Evolutionary conservation across 2,888 invertebrate genomes (phyloP).

Genomic region (Dichetophora obliterata): DNA sequence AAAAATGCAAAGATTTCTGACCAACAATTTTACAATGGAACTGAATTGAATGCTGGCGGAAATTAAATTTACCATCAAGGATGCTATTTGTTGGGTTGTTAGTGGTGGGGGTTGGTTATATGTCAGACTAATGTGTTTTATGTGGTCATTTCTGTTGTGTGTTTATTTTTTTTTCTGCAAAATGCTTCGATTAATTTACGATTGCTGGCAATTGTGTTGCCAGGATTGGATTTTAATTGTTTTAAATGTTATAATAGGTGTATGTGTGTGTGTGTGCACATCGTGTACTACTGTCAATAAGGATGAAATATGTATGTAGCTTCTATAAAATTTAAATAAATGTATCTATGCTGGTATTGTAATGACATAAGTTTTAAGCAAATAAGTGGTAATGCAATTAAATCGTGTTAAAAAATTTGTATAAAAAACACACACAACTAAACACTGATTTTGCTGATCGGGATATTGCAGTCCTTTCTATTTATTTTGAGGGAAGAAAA

Average conservation of each 20-base stretch:
- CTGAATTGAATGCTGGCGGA: slow-evolving; percentile 10
- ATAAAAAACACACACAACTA: too few species aligned
- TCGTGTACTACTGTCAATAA: not conserved
- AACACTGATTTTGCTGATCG: too few species aligned
- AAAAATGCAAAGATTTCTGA: not conserved
- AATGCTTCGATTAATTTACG: slow-evolving; percentile 29
- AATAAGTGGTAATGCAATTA: too few species aligned
- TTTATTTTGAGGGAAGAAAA: too few species aligned
- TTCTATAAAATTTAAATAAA: too few species aligned
- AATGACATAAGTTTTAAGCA: too few species aligned
- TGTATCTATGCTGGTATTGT: too few species aligned
- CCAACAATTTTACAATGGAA: not conserved
- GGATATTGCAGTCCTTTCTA: too few species aligned
- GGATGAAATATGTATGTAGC: too few species aligned
- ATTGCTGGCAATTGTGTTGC: slow-evolving; percentile 21
- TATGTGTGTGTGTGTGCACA: not conserved
- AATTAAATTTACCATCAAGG: slow-evolving; percentile 8
- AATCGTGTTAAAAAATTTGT: too few species aligned
- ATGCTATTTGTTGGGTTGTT: not conserved
- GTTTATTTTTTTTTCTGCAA: not conserved
- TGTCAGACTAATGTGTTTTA: not conserved
- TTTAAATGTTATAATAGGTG: not conserved
- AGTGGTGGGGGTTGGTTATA: not conserved
- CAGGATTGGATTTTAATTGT: slow-evolving; percentile 2
- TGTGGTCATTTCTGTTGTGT: not conserved